phyloP scores from a whole-genome alignment of 2,113 vertebrate species.

The Engraulis encrasicolus region DNA sequence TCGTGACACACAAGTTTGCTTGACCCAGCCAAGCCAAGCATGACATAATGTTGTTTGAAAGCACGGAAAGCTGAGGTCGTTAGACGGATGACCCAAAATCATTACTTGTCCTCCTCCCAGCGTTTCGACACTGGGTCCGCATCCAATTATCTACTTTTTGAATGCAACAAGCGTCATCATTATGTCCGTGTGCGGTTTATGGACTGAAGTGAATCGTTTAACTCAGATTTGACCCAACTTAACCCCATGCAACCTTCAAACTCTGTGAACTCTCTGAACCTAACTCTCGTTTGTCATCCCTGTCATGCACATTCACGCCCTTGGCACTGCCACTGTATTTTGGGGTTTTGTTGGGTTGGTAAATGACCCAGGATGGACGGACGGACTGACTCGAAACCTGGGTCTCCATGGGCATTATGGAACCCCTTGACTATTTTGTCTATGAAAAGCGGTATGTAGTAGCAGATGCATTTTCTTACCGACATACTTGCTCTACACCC shows the following conservation, averaged over 20 bases:
- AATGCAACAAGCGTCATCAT: slow-evolving; percentile 19
- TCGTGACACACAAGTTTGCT: background rate
- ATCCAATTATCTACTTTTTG: slow-evolving; percentile 25
- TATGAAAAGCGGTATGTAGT: too few species aligned
- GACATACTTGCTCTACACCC: too few species aligned
- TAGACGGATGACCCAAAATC: background rate
- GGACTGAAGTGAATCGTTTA: background rate
- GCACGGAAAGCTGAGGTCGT: background rate
- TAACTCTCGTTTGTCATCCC: too few species aligned
- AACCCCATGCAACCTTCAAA: background rate
- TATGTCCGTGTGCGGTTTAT: background rate
- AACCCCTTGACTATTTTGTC: too few species aligned
- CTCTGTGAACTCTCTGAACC: too few species aligned
- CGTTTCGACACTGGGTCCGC: background rate
- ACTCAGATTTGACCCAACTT: background rate
- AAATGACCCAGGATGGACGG: too few species aligned
- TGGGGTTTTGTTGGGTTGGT: too few species aligned
- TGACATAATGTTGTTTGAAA: slow-evolving; percentile 12
- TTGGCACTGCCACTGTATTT: too few species aligned
- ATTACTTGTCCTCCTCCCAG: background rate
- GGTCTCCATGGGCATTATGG: too few species aligned
- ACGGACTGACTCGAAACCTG: too few species aligned
- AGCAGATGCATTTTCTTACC: too few species aligned
- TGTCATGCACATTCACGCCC: too few species aligned
- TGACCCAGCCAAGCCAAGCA: background rate